Base-by-base conservation (phyloP, 1,140 invertebrate species). In the Caenorhabditis brenneri region DNA sequence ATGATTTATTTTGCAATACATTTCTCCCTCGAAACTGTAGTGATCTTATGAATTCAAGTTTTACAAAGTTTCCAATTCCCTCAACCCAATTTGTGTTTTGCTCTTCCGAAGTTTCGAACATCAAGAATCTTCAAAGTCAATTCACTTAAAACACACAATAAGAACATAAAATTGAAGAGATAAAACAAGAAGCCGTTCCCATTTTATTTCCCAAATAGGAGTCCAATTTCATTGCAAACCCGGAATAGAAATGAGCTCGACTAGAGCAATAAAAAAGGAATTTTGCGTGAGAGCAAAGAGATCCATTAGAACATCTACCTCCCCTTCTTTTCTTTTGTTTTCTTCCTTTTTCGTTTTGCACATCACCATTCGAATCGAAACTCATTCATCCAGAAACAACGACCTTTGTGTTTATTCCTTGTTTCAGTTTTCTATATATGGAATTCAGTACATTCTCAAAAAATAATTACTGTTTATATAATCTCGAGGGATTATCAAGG, bases 371-470 rank as follows among this genome's bases (percentile, higher is more conserved):
- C 7, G 33, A 65, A 36, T 65, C 33, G 58, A 74, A 74, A 74
- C n/a, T 74, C 65, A 74, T 74, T 74, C 36, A 42, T 42, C 36
- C 65, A 42, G 19, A 74, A 74, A 10, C 24, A 42, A 2, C 65
- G 65, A 74, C 19, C 65, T 74, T 42, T 74, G 65, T 74, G 65
- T 74, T 74, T 74, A 74, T 22, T 3, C 24, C 15, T 65, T 65
- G 6, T 24, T 27, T 29, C 36, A 36, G 33, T n/a, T 27, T 12
- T 65, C 58, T 36, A 3, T 36, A 36, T 65, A 27, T 36, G n/a
- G 15, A 51, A 51, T 51, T 51, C 48, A 27, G 53, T 27, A 27
- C 53, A 55, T 55, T 55, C 53, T 27, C 10, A 15, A 55, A n/a
- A 55, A 55, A 27, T 55, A 55, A 55, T 55, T 55, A 55, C 53